Percentiles rank a stretch among this genome's conserved stretches.
These are phyloP conservation scores for Helicoverpa assulta DNA, from an alignment of 2,888 invertebrate genomes.

Conservation along the genomic window DNA sequence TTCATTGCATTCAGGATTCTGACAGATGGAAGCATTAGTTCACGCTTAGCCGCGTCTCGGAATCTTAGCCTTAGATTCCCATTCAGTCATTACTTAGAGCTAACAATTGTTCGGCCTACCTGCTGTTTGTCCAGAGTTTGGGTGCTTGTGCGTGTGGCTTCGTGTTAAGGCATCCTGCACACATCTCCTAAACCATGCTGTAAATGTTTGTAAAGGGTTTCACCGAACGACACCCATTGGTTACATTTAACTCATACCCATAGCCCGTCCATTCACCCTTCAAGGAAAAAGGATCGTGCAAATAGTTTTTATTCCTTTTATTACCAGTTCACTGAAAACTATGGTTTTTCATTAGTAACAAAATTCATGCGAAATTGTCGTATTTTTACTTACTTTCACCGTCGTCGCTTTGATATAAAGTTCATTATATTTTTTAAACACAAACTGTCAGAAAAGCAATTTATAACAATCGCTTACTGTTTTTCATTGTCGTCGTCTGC, in stretches of 20 bases:
- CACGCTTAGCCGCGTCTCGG: not conserved
- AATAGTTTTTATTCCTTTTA: conserved; percentile 43
- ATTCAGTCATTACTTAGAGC: conserved; percentile 38
- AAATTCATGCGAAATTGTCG: conserved; percentile 36
- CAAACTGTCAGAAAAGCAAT: conserved; percentile 50
- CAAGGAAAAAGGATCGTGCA: conserved; percentile 44
- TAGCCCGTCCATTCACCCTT: conserved; percentile 22
- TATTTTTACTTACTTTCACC: conserved; percentile 34
- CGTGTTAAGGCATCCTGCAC: conserved; percentile 16
- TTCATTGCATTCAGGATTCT: not conserved
- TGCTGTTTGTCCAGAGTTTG: conserved; percentile 36
- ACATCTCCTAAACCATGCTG: conserved; percentile 18
- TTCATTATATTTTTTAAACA: conserved; percentile 41
- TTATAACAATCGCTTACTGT: conserved; percentile 49
- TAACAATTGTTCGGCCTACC: conserved; percentile 33
- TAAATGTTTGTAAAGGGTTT: conserved; percentile 17
- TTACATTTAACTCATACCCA: not conserved
- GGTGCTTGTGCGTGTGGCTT: conserved; percentile 30
- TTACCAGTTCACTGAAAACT: conserved; percentile 19
- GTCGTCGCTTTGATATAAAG: conserved; percentile 20
- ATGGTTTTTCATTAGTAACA: conserved; percentile 44
- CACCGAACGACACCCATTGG: not conserved
- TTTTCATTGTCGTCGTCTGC: conserved; percentile 44
- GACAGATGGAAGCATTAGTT: not conserved
- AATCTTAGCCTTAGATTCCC: conserved; percentile 19